Evolutionary conservation across 2,888 invertebrate species (phyloP), one percentile per base, ranked within the genome.

Genomic region (Pseudolycoriella hygida): DNA sequence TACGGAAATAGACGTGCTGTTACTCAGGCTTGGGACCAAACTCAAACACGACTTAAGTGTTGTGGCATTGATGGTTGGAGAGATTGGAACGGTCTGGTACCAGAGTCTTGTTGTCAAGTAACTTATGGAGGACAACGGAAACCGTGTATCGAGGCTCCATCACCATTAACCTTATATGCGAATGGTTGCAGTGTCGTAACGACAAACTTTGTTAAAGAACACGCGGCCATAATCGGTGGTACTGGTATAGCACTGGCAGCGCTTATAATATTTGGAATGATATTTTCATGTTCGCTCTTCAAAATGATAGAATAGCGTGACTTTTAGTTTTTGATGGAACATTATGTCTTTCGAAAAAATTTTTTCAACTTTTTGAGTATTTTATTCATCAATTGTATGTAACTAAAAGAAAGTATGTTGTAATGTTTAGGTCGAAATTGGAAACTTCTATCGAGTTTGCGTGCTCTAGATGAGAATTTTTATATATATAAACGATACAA

Each of bases 21-120:
- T 2, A 83, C 81, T 2, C 72, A 75, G 47, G 80, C 90, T 1
- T 93, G 92, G 92, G 88, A 92, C 59, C 76, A 79, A 50, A 85
- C 89, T 1, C 93, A 94, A 62, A 74, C 75, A 25, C 71, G 82
- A 67, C 67, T 89, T 42, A 75, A 82, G 57, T 92, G 92, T 62
- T 92, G 92, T 57, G 88, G 89, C 12, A 82, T 87, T 15, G 71
- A 72, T 47, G 74, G 74, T 50, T 81, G 77, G 61, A 71, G 71
- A 51, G 84, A 87, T 60, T 89, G 89, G 87, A 60, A 61, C 53
- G 74, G 71, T 19, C 70, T 71, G 43, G 70, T 84, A 43, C 87
- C 87, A 0, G 71, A 77, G 52, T 84, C 84, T 43, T 87, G 87
- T 59, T 87, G 86, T 56, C 76, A 73, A 54, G 77, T 77, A 56